Base-by-base conservation (phyloP, 2,113 vertebrate genomes). In the Tychaedon coryphoeus region DNA sequence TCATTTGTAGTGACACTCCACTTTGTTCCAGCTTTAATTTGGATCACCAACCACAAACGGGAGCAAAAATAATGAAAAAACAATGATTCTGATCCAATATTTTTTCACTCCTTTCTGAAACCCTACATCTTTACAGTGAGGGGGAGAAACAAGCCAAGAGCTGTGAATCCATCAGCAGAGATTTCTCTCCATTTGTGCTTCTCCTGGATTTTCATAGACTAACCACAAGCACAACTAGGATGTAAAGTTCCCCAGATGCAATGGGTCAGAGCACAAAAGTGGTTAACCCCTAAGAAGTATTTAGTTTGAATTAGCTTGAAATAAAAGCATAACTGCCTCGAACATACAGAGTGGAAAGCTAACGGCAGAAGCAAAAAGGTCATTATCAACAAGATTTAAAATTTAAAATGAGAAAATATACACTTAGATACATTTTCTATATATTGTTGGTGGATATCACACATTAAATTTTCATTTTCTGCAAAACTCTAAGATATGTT, bases 21-120 rank as follows among this genome's bases (percentile, higher is more conserved):
- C 50, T 95, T 88, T 64, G 34, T 70, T 71, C 17, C 48, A 48
- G 61, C 34, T 91, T 88, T 91, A 64, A 60, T 81, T 89, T 94
- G 88, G 34, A 77, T 74, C 40, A 58, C 26, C 40, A 58, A 2
- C 48, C 62, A 79, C 28, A 84, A 84, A 90, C 1, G 1, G 28
- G 51, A 86, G 54, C 7, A 82, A 34, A 4, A 56, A 53, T 14
- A 72, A 57, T 12, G 50, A 64, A 26, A 53, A 78, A 76, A 54
- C 6, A 61, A 36, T 26, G 0, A 26, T 67, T 40, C 45, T 50
- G n/a, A 83, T 79, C 17, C 67, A 84, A 6, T 38, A 28, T 28
- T 67, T 90, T 75, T 88, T 67, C 31, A 31, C 33, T 81, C 26
- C 4, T 40, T 86, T 90, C 50, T 54, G 33, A 90, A 96, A 64